Percentiles rank a stretch among this genome's conserved stretches.
phyloP scores from a whole-genome alignment of 2,113 vertebrate genomes.

The Phalacrocorax aristotelis region DNA sequence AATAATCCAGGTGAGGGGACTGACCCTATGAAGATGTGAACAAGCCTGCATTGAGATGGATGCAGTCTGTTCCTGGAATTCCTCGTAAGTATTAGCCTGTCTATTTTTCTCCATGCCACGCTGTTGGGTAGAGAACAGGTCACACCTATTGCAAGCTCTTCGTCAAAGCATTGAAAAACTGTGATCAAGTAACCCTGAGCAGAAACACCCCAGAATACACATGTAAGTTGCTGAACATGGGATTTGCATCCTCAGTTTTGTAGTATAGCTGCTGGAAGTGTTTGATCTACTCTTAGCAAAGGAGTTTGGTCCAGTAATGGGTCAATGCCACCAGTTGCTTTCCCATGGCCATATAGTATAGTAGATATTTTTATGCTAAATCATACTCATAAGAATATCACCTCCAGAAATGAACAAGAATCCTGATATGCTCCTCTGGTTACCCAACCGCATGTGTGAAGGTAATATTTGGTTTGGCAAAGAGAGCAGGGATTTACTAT shows the following conservation, averaged over 20 bases:
- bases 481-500: not conserved
- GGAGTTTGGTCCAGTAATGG: not conserved
- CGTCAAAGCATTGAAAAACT: not conserved
- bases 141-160: not conserved
- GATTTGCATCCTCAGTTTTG: not conserved
- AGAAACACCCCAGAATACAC: not conserved
- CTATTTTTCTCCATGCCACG: not conserved
- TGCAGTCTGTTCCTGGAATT: not conserved
- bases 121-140: not conserved
- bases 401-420: not conserved
- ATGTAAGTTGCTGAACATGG: not conserved
- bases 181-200: rapidly evolving
- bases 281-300: not conserved
- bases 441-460: not conserved
- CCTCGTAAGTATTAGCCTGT: not conserved
- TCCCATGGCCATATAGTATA: not conserved
- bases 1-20: not conserved
- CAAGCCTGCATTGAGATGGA: not conserved
- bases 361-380: not conserved
- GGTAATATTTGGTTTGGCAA: not conserved
- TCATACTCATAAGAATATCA: not conserved
- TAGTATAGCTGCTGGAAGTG: not conserved
- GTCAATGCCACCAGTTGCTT: not conserved
- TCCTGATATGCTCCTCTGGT: not conserved
- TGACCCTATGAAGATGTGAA: not conserved